phyloP scores from a whole-genome alignment of 2,888 invertebrate genomes.

The Drosophila paranaensis region DNA sequence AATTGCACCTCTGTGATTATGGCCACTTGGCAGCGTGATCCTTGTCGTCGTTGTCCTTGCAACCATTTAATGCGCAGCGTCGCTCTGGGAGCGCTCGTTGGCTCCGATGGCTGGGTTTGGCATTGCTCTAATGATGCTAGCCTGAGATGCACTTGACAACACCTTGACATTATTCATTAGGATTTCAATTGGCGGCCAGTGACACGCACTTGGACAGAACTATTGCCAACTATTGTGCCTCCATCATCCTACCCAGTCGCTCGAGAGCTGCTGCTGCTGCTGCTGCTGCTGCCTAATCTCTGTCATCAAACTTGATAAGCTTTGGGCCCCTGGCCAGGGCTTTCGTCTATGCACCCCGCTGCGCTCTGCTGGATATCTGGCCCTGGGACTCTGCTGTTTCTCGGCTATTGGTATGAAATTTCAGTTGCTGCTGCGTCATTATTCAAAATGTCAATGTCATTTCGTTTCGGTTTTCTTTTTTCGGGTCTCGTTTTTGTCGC shows the following conservation, averaged over 20 bases:
- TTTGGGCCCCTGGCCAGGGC: constrained; percentile 6
- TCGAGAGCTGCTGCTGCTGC: constrained; percentile 20
- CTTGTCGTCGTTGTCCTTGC: constrained; percentile 56
- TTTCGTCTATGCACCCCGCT: constrained; percentile 13
- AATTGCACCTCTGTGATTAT: constrained; percentile 81
- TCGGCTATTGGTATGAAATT: constrained; percentile 33
- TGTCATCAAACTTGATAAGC: constrained; percentile 33
- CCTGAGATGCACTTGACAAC: constrained; percentile 77
- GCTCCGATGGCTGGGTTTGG: constrained; percentile 28
- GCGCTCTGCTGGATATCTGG: constrained; percentile 21
- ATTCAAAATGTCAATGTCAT: constrained; percentile 83
- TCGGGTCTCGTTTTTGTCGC: constrained; percentile 48
- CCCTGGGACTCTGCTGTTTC: constrained; percentile 1
- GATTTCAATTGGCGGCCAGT: constrained; percentile 39
- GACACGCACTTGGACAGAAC: constrained; percentile 42
- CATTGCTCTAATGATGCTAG: constrained; percentile 59
- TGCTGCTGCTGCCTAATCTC: constrained; percentile 50
- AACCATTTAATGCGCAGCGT: constrained; percentile 57
- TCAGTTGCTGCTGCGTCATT: constrained; percentile 69
- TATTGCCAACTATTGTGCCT: constrained; percentile 9
- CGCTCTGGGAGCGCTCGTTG: constrained; percentile 24
- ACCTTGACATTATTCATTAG: constrained; percentile 80
- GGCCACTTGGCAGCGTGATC: constrained; percentile 67
- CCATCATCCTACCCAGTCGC: not conserved
- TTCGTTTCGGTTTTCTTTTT: constrained; percentile 49